Percentiles rank a stretch among this genome's conserved stretches.
Conservation (phyloP, 23 tunicate genomes). For the Corella eumyota region DNA sequence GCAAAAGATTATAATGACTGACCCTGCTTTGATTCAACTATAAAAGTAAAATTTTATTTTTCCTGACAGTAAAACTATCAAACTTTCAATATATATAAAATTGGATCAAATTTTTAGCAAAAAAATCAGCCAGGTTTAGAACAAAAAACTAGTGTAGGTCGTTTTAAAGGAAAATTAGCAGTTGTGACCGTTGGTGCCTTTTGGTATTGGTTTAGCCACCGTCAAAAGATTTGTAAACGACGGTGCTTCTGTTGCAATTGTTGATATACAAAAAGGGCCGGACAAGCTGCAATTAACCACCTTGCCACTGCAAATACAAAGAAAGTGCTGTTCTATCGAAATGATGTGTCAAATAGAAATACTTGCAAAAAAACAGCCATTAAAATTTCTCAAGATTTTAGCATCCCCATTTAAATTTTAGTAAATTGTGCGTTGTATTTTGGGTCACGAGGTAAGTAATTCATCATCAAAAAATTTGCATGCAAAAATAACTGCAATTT, state of each 20-base stretch:
- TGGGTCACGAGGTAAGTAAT: conserved; percentile 55
- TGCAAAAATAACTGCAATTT: no score
- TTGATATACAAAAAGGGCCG: conserved; percentile 21
- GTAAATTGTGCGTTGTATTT: conserved; percentile 49
- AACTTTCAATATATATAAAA: no score
- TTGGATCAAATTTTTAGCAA: conserved; percentile 16
- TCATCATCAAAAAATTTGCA: no score
- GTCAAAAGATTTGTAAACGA: conserved; percentile 76
- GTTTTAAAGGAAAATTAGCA: conserved; percentile 26
- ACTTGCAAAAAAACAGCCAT: conserved; percentile 9
- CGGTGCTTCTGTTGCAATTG: conserved; percentile 58
- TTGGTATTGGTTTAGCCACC: conserved; percentile 67
- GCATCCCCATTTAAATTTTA: conserved; percentile 17
- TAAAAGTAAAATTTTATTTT: no score
- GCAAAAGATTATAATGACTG: no score
- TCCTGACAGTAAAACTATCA: no score
- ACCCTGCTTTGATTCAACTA: no score
- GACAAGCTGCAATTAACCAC: not conserved
- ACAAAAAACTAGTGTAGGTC: no score
- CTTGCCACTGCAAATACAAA: not conserved
- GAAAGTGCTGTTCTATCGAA: conserved; percentile 14
- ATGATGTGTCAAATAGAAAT: conserved; percentile 25
- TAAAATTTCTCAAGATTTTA: conserved; percentile 17
- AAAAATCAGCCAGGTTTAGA: conserved; percentile 23
- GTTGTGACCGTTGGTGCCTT: conserved; percentile 49